phyloP scores from a whole-genome alignment of 2,888 invertebrate genomes.

The Oeneis ivallda region DNA sequence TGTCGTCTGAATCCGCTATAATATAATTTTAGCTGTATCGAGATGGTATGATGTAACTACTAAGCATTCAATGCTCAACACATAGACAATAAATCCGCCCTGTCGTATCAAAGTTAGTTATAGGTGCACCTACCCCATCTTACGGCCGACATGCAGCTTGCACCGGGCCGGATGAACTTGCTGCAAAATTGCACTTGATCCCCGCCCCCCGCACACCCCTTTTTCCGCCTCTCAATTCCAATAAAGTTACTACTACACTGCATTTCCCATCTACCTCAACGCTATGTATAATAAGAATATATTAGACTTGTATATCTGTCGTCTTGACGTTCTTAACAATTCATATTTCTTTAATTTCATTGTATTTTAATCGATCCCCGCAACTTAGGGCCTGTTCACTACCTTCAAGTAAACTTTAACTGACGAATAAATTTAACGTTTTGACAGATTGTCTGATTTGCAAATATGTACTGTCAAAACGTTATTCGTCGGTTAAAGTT shows the following conservation, averaged over 20 bases:
- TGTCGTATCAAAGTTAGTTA: conserved; percentile 10
- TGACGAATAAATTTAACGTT: too few relatives aligned
- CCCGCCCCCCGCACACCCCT: conserved; percentile 48
- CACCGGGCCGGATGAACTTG: conserved; percentile 50
- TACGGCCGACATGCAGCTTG: conserved; percentile 43
- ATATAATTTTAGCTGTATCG: too few relatives aligned
- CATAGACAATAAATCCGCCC: not conserved
- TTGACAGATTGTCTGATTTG: too few relatives aligned
- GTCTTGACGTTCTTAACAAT: conserved; percentile 20
- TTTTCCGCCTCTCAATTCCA: conserved; percentile 56
- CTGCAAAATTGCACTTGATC: conserved; percentile 71
- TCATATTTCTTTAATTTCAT: not conserved
- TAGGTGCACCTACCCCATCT: conserved; percentile 33
- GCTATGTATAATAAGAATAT: conserved; percentile 30
- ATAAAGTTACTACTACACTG: conserved; percentile 51
- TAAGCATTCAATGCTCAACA: conserved; percentile 2
- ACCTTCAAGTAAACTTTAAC: too few relatives aligned
- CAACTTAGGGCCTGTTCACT: too few relatives aligned
- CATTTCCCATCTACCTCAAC: conserved; percentile 36
- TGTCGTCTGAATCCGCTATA: too few relatives aligned
- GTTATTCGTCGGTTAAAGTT: too few relatives aligned
- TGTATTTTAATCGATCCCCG: too few relatives aligned
- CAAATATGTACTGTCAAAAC: too few relatives aligned
- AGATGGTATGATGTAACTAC: too few relatives aligned
- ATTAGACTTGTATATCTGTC: conserved; percentile 10